Conservation (phyloP, 2,888 invertebrate species). For the Pyrochroa serraticornis region DNA sequence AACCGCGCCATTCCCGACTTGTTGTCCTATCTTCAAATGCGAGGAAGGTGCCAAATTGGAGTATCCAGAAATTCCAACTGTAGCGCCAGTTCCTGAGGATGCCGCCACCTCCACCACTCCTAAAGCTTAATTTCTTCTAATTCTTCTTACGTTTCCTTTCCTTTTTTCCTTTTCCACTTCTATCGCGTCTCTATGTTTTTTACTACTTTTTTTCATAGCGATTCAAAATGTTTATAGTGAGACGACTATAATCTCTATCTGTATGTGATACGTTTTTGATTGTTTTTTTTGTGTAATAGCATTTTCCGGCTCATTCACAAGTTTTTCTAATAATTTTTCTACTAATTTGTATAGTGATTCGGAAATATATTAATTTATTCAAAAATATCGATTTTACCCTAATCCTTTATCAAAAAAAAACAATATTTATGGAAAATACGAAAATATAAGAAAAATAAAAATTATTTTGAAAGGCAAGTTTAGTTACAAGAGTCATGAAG, state of each 20-base stretch:
- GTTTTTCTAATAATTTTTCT: slow-evolving; percentile 2
- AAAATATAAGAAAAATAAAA: too few relatives aligned
- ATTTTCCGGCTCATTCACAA: slow-evolving; percentile 14
- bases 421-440: too few relatives aligned
- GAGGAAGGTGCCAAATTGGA: slow-evolving; percentile 84
- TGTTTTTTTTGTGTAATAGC: not conserved
- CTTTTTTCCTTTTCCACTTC: not conserved
- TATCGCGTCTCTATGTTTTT: not conserved
- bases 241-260: slow-evolving; percentile 18
- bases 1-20: slow-evolving; percentile 84
- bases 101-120: slow-evolving; percentile 42
- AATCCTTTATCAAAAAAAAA: not conserved
- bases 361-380: slow-evolving; percentile 29
- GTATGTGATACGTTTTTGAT: slow-evolving; percentile 18
- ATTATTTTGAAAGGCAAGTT: too few relatives aligned
- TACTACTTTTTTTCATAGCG: slow-evolving; percentile 6
- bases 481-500: too few relatives aligned
- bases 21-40: slow-evolving; percentile 86
- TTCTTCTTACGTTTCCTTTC: slow-evolving; percentile 17
- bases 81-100: slow-evolving; percentile 55
- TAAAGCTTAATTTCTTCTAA: slow-evolving; percentile 41
- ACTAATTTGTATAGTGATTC: slow-evolving; percentile 19
- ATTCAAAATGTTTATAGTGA: slow-evolving; percentile 13
- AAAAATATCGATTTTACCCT: slow-evolving; percentile 1
- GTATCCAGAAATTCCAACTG: slow-evolving; percentile 78